Conservation (phyloP, 2,113 vertebrate genomes). For the Pachycephala philippinensis region DNA sequence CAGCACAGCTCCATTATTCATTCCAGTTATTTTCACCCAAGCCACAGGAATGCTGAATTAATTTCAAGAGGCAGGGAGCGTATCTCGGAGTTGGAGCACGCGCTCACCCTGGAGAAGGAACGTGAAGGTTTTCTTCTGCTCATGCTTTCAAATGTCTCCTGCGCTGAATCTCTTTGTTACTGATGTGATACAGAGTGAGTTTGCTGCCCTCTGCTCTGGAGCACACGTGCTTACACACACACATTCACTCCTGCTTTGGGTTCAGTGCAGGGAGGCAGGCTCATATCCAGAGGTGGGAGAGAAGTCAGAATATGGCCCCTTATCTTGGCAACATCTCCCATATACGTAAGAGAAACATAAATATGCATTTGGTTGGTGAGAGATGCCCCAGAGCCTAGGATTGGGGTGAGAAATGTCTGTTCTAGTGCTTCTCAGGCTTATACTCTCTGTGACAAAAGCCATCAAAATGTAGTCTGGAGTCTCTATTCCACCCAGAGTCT, state of each 20-base stretch:
- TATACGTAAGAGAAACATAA: not conserved
- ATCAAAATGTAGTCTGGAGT: not conserved
- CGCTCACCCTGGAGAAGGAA: not conserved
- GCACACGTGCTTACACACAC: not conserved
- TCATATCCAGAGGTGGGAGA: not conserved
- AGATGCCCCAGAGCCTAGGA: not conserved
- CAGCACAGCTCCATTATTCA: not conserved
- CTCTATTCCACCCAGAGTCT: not conserved
- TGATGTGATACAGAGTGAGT: not conserved
- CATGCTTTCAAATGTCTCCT: not conserved
- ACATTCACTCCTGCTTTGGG: not conserved
- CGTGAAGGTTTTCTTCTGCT: constrained; percentile 47
- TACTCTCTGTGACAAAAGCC: not conserved
- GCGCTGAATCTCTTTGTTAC: not conserved
- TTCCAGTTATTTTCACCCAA: not conserved
- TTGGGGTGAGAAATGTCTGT: not conserved
- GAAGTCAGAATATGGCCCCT: not conserved
- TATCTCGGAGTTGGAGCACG: constrained; percentile 32
- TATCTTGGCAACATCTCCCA: not conserved
- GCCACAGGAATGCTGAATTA: constrained; percentile 55
- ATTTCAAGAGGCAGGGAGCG: constrained; percentile 45
- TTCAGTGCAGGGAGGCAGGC: not conserved
- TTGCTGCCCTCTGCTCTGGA: not conserved
- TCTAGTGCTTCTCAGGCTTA: not conserved
- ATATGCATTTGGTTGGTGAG: not conserved